Base-by-base conservation (phyloP, 2,888 invertebrate species). In the Leptarthrus brevirostris region DNA sequence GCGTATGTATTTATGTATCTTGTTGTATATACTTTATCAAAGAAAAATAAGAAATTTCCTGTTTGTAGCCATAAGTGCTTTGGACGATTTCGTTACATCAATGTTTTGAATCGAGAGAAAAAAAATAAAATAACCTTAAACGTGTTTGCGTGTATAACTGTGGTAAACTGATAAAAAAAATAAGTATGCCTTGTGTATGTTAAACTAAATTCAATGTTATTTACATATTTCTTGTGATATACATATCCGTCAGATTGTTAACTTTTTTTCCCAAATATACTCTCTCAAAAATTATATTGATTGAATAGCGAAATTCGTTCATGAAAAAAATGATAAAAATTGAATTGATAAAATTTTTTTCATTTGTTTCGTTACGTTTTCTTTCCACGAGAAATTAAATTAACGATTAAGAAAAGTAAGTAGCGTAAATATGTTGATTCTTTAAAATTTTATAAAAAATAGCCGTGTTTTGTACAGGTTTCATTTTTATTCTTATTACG, bases 401-500 rank as follows among this genome's bases (percentile, higher is more conserved):
- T 10, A 61, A 61, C 16, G 16, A 20, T 18, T 40, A 61, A 18
- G 40, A 20, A 61, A 18, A 61, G 16, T 12, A 40, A 61, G 34
- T 36, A 61, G 16, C n/a, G n/a, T 36, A 61, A 61, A 6, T 61
- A 40, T 61, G 61, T 61, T 61, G 36, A 61, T 20, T 61, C 18
- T 61, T 61, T 61, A 24, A 36, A 22, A 61, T 34, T 61, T 61
- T 61, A 61, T 61, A 61, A 56, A 56, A 5, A 30, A n/a, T 56
- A 26, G 56, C 10, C 3, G 40, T 61, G 40, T 61, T 61, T 61
- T 61, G 61, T 61, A 61, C 61, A 61, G 61, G 61, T 61, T 61
- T 61, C 61, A 61, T 40, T 61, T 61, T 36, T 36, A 16, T 36
- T 10, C 40, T 36, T 22, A n/a, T 20, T 16, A 14, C 10, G 6